These are phyloP conservation scores for Leucoraja erinaceus DNA, from an alignment of 2,113 vertebrate genomes.

Conservation along the genomic window DNA sequence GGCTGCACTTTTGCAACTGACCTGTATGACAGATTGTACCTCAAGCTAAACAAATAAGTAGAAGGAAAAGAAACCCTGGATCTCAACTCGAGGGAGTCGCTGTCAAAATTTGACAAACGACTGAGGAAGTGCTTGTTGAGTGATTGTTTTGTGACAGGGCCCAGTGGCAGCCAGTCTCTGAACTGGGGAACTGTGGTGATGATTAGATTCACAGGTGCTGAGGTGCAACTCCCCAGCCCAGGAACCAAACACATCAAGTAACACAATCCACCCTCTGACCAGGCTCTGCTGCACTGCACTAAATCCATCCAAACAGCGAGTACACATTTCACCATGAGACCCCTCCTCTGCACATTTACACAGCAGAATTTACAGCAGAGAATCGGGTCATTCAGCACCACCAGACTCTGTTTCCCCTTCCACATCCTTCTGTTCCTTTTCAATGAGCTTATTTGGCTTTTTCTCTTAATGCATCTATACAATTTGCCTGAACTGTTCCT, in stretches of 20 bases:
- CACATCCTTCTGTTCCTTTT: background rate
- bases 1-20: background rate
- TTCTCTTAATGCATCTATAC: background rate
- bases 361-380: background rate
- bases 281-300: background rate
- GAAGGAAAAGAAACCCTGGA: background rate
- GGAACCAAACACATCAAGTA: background rate
- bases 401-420: background rate
- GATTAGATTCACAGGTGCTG: conserved; percentile 29
- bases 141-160: conserved; percentile 29
- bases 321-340: background rate
- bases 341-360: background rate
- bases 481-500: background rate
- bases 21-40: conserved; percentile 18
- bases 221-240: background rate
- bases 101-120: conserved; percentile 30
- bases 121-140: conserved; percentile 30
- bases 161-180: background rate
- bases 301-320: background rate
- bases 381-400: background rate
- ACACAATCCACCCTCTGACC: background rate
- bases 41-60: conserved; percentile 9
- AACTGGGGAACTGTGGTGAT: background rate
- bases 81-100: conserved; percentile 4
- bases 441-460: background rate